Evolutionary conservation across 2,113 vertebrate species (phyloP), one percentile per base, ranked within the genome.

Genomic region (Amphiprion percula): DNA sequence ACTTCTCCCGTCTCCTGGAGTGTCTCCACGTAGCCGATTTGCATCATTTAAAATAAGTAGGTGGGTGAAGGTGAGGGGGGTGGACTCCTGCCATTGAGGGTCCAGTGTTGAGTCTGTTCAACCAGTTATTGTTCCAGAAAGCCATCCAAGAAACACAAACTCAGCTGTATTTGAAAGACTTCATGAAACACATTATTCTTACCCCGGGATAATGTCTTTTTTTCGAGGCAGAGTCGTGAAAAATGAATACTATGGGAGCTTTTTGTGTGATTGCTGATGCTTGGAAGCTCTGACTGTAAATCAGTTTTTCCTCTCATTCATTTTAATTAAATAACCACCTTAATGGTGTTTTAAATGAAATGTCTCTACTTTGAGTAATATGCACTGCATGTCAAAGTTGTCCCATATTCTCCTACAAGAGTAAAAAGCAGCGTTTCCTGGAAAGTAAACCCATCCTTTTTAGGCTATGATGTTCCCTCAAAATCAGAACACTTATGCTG

Each of bases 71-170:
- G 75, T 26, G 54, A 72, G 61, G 15, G 10, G 58, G 26, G 66
- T 10, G 33, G 58, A 24, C 56, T 79, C 56, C 37, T 74, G 33
- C 49, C 49, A 23, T 68, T 47, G 1, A 1, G 11, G 39, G 46
- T 71, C 19, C 56, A 60, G 26, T 69, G 59, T 71, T 49, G 0
- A 70, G 73, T 66, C 82, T 80, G 72, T 66, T 84, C 19, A 17
- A 72, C 60, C 59, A 66, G 68, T 80, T 80, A 63, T 76, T 73
- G 71, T 15, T 47, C 63, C 68, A 79, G 7, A 70, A 58, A 17
- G 9, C 33, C 49, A 19, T 90, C 82, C 86, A 87, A 88, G 73
- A 71, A 78, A 68, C 5, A 80, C 79, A 90, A 77, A 65, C 61
- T 63, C 10, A 68, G 24, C 67, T 69, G 19, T 44, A 74, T 74